phyloP scores from a whole-genome alignment of 1,140 invertebrate species.

The Platyscapa corneri region DNA sequence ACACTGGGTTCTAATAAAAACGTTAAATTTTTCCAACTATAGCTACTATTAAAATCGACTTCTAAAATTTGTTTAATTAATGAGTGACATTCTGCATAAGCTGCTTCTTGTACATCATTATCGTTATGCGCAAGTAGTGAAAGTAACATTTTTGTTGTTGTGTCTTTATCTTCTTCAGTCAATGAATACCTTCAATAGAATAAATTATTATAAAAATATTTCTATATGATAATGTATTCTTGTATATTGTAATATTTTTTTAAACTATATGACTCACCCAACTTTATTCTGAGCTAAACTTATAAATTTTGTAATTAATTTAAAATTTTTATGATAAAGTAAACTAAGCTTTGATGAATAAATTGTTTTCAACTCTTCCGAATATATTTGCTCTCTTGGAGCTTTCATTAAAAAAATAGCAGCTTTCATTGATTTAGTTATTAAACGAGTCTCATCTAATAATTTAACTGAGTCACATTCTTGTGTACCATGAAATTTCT shows the following conservation, averaged over 20 bases:
- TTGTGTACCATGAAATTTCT: slow-evolving; percentile 62
- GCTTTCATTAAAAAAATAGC: slow-evolving; percentile 64
- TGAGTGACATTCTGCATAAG: slow-evolving; percentile 70
- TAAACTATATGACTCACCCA: slow-evolving; percentile 44
- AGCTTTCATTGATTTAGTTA: slow-evolving; percentile 65
- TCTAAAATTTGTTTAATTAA: slow-evolving; percentile 68
- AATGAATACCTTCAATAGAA: slow-evolving; percentile 47
- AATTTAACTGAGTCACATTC: slow-evolving; percentile 57
- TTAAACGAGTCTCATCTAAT: slow-evolving; percentile 62
- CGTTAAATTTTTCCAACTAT: slow-evolving; percentile 66
- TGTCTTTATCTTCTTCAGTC: slow-evolving; percentile 55
- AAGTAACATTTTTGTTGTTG: slow-evolving; percentile 62
- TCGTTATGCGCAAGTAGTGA: slow-evolving; percentile 65
- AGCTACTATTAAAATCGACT: slow-evolving; percentile 65
- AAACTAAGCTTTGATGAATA: slow-evolving; percentile 63
- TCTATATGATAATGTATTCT: slow-evolving; percentile 5
- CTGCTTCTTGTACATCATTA: slow-evolving; percentile 64
- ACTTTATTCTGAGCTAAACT: slow-evolving; percentile 56
- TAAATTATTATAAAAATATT: neutral
- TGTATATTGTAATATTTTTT: neutral
- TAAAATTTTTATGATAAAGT: slow-evolving; percentile 66
- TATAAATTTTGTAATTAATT: slow-evolving; percentile 58
- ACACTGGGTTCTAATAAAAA: slow-evolving; percentile 76
- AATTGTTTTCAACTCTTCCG: slow-evolving; percentile 59
- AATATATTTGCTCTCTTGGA: slow-evolving; percentile 38